A percentile compares a stretch with the other conserved stretches of the same genome.
Evolutionary conservation across 2,797 vertebrate genomes (phyloP).

Genomic region (Protosalanx chinensis): DNA sequence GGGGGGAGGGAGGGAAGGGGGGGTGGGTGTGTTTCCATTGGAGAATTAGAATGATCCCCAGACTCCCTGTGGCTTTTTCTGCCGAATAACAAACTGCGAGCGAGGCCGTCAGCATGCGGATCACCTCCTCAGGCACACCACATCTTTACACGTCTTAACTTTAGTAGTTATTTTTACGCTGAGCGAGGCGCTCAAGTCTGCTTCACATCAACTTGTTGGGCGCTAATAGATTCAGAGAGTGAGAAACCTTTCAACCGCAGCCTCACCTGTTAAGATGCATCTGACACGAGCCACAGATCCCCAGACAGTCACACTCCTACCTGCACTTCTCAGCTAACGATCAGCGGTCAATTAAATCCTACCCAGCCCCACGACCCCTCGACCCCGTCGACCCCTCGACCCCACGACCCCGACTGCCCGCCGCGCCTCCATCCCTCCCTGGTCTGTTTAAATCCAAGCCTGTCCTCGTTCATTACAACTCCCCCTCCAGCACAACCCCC

Average conservation of each 20-base stretch:
- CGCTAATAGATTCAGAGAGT: too few relatives aligned
- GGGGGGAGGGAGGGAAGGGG: too few relatives aligned
- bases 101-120: too few relatives aligned
- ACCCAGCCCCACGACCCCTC: neutral
- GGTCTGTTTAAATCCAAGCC: slow-evolving; percentile 33
- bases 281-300: slow-evolving; percentile 56
- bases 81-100: neutral
- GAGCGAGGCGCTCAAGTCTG: neutral
- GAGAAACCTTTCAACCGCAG: neutral
- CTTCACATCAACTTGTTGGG: too few relatives aligned
- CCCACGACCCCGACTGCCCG: too few relatives aligned
- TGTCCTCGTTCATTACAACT: slow-evolving; percentile 66
- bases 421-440: neutral
- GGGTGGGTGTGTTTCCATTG: neutral
- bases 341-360: slow-evolving; percentile 71
- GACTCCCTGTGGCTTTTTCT: neutral
- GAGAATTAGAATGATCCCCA: neutral
- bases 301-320: slow-evolving; percentile 65
- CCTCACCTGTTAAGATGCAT: slow-evolving; percentile 44
- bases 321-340: slow-evolving; percentile 69
- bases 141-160: too few relatives aligned
- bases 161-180: too few relatives aligned
- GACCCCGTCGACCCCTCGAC: too few relatives aligned
- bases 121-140: too few relatives aligned
- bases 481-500: slow-evolving; percentile 51